These are phyloP conservation scores for Notodonta ziczac DNA, from an alignment of 2,888 invertebrate genomes.

Conservation along the genomic window DNA sequence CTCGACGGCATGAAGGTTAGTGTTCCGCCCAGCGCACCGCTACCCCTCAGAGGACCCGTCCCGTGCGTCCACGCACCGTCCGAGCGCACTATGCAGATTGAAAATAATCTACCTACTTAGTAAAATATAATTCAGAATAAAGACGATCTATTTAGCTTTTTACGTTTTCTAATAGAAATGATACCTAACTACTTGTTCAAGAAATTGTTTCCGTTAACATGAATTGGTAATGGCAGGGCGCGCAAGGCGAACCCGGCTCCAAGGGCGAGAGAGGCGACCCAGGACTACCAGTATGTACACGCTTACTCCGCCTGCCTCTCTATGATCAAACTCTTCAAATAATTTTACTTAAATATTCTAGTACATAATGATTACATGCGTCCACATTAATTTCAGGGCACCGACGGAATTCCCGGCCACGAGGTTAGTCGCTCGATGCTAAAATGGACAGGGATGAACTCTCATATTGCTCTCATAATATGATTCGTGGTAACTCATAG, in stretches of 20 bases:
- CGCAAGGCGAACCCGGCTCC: conserved; percentile 95
- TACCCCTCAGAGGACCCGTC: conserved; percentile 1
- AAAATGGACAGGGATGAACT: not conserved
- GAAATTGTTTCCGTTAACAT: not conserved
- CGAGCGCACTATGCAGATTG: not conserved
- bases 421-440: conserved; percentile 86
- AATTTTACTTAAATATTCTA: not conserved
- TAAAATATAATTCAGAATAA: not conserved
- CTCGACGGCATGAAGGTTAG: conserved; percentile 98
- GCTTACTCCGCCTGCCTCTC: conserved; percentile 3
- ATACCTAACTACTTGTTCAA: too few relatives aligned
- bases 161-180: too few relatives aligned
- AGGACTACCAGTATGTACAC: conserved; percentile 93
- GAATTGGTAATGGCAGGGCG: conserved; percentile 86
- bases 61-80: conserved; percentile 7
- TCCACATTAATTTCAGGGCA: conserved; percentile 88
- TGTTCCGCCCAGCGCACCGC: conserved; percentile 25
- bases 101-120: too few relatives aligned
- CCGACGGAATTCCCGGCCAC: conserved; percentile 96
- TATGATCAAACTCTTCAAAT: not conserved
- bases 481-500: not conserved
- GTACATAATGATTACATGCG: conserved; percentile 2
- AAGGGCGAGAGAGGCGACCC: conserved; percentile 97
- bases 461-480: not conserved
- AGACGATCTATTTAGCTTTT: not conserved